Evolutionary conservation across 1,140 invertebrate species (phyloP).

Genomic region (Chrysomallon squamiferum): DNA sequence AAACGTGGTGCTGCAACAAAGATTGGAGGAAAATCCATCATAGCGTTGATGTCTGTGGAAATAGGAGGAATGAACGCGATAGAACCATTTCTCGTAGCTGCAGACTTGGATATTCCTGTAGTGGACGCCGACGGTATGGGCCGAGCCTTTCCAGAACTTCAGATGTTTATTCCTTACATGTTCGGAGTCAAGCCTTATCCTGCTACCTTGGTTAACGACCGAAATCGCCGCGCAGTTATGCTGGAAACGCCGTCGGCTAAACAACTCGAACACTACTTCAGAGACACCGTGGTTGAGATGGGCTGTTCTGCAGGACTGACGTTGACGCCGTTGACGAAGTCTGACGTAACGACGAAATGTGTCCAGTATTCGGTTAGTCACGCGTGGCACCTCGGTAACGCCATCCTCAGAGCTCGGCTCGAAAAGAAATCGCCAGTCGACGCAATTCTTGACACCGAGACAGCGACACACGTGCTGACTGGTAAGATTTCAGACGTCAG

Average conservation of each 20-base stretch:
- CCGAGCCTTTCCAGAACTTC: constrained; percentile 55
- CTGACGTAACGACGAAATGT: constrained; percentile 28
- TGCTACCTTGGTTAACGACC: constrained; percentile 38
- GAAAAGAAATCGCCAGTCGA: constrained; percentile 37
- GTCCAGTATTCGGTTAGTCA: constrained; percentile 38
- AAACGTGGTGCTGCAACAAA: too few relatives aligned
- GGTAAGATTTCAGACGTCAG: constrained; percentile 50
- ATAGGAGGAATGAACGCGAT: constrained; percentile 56
- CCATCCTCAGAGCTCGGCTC: constrained; percentile 38
- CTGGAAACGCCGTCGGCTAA: constrained; percentile 34
- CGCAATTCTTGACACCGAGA: constrained; percentile 31
- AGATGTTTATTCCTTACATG: constrained; percentile 54
- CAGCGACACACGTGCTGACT: constrained; percentile 24
- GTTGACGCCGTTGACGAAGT: constrained; percentile 21
- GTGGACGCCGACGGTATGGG: constrained; percentile 59
- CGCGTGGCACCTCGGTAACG: constrained; percentile 48
- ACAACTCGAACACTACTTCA: constrained; percentile 47
- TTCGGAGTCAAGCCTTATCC: constrained; percentile 44
- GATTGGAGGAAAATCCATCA: not conserved
- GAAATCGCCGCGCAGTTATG: constrained; percentile 36
- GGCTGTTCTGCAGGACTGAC: constrained; percentile 43
- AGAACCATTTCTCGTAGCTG: constrained; percentile 50
- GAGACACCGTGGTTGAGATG: constrained; percentile 42
- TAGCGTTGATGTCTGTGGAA: constrained; percentile 48
- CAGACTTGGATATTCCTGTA: constrained; percentile 41